Evolutionary conservation across 2,888 invertebrate species (phyloP).

Genomic region (Luperina testacea): DNA sequence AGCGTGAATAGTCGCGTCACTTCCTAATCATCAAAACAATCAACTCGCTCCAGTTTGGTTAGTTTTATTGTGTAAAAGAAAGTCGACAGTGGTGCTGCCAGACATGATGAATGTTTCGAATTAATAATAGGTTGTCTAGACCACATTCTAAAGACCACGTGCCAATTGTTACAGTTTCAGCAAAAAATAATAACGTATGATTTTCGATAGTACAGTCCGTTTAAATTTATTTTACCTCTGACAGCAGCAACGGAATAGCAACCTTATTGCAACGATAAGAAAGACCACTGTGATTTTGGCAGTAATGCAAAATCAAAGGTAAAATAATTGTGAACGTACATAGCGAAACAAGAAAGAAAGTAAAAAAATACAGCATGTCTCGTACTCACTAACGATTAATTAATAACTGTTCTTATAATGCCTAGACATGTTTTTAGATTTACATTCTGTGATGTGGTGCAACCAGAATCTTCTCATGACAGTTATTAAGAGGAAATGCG

Average conservation of each 20-base stretch:
- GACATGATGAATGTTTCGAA: slow-evolving; percentile 8
- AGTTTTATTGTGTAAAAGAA: background rate
- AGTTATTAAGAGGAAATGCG: background rate
- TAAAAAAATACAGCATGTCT: background rate
- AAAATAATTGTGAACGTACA: too few species aligned
- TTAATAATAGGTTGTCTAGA: slow-evolving; percentile 9
- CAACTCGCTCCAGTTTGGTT: background rate
- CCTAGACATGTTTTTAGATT: background rate
- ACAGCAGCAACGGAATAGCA: too few species aligned
- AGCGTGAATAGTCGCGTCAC: background rate
- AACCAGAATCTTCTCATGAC: background rate
- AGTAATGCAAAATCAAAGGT: too few species aligned
- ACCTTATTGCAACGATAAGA: too few species aligned
- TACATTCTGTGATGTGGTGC: background rate
- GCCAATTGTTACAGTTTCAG: slow-evolving; percentile 8
- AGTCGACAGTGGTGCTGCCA: background rate
- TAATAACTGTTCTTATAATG: slow-evolving; percentile 6
- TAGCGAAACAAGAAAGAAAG: background rate
- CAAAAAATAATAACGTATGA: slow-evolving; percentile 9
- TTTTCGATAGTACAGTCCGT: too few species aligned
- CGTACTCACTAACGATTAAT: background rate
- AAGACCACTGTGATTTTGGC: too few species aligned
- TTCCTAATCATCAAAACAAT: background rate
- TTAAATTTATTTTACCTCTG: too few species aligned
- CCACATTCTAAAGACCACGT: background rate